These are phyloP conservation scores for Urosaurus nigricauda DNA, from an alignment of 2,797 vertebrate species.

Conservation along the genomic window DNA sequence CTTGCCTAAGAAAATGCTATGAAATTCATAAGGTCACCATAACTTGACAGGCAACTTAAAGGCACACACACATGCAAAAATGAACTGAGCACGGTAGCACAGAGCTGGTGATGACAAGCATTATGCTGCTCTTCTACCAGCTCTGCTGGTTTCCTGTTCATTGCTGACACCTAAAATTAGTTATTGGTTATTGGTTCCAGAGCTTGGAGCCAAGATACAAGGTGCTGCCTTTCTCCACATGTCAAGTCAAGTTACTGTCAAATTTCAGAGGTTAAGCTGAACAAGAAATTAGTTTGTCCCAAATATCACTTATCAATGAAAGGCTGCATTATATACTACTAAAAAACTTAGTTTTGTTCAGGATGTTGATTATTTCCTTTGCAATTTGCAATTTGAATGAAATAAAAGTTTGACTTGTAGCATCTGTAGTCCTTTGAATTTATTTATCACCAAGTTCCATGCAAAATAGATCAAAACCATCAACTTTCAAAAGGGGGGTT, in stretches of 20 bases:
- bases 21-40: too few species aligned
- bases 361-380: too few species aligned
- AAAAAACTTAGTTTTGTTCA: too few species aligned
- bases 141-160: not conserved
- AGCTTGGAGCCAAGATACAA: not conserved
- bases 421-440: too few species aligned
- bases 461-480: too few species aligned
- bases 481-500: too few species aligned
- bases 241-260: not conserved
- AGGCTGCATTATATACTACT: not conserved
- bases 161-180: not conserved
- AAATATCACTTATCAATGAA: not conserved
- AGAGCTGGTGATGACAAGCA: not conserved
- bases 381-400: too few species aligned
- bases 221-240: not conserved
- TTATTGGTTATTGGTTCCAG: not conserved
- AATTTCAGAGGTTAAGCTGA: not conserved
- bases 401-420: too few species aligned
- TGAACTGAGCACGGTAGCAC: not conserved
- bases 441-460: too few species aligned
- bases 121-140: not conserved
- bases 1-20: too few species aligned
- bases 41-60: too few species aligned
- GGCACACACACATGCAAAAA: too few species aligned
- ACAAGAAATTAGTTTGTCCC: not conserved